Evolutionary conservation across 2,113 vertebrate species (phyloP), one percentile per base, ranked within the genome.

Genomic region (Indri indri): DNA sequence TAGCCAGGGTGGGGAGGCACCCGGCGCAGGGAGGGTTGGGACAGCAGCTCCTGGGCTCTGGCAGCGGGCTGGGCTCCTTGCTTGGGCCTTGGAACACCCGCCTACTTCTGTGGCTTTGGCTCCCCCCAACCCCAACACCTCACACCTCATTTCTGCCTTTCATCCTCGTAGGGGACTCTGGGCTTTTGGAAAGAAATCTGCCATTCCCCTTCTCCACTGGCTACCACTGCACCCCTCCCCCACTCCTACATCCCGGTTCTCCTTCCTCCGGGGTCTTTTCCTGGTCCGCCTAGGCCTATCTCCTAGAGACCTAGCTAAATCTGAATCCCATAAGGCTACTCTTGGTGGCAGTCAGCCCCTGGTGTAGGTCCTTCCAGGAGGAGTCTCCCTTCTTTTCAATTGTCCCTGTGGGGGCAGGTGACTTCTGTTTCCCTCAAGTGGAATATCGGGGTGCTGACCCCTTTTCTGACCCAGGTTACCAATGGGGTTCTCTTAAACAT

Each of bases 1-100:
- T 97, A 96, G 97, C 96, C 91, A 18, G 81, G 18, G 71, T 12
- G 57, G 95, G 92, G 96, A 85, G 66, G 94, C 4, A n/a, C 96
- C 92, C 71, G 50, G 73, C 3, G 68, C 14, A 10, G 37, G 88
- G 66, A 86, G 70, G 91, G 77, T 86, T 54, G 92, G 90, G 81
- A 42, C 81, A 50, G 90, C 2, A 34, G 77, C 80, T 97, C 57
- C 80, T 11, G 42, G 76, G 63, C 87, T 84, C 40, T 3, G 13
- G 71, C 42, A 52, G 45, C 3, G 25, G 40, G 20, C 65, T 59
- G 95, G 90, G 92, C 66, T 97, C 74, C 63, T 57, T 65, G 77
- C 79, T 65, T 81, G 2, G 66, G 79, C 82, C 87, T 87, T 50
- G 27, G n/a, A 66, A 71, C 52, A 8, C 63, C 6, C 17, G 57